Evolutionary conservation across 2,113 vertebrate species (phyloP), one percentile per base, ranked within the genome.

Genomic region (Bambusicola thoracicus): DNA sequence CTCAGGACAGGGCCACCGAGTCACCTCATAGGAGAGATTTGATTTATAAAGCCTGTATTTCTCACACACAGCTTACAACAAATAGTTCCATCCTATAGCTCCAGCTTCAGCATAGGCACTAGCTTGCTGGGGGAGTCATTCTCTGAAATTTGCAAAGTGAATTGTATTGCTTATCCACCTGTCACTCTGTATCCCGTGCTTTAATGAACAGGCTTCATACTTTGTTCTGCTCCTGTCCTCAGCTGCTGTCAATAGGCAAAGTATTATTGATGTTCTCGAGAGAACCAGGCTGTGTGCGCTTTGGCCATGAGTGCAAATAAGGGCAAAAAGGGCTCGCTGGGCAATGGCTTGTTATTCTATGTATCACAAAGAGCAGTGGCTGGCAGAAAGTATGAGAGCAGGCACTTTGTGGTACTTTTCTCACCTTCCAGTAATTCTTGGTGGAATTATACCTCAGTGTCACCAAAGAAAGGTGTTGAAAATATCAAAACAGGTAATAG

Each of bases 141-240:
- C n/a, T 62, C 73, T 49, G 30, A 74, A 34, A 62, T 72, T 34
- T 6, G 1, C 40, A 53, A 43, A 25, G 27, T 6, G 5, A 69
- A 61, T 1, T 29, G 38, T 80, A 8, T 9, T 2, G 0, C 3
- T 3, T 48, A 32, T 56, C 83, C 62, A 70, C 19, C 25, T 27
- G 22, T 15, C 0, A 0, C 4, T 74, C 19, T 80, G 24, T 41
- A 20, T 62, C 55, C 80, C 66, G n/a, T 66, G n/a, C 68, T 77
- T 77, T 70, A 27, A 86, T 77, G 55, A 69, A 85, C 5, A 9
- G 8, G 27, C 27, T 83, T 88, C 40, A 9, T 61, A 19, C 66
- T 80, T 95, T 85, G n/a, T 58, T 88, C 86, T 69, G 76, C 40
- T 85, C 36, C 27, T 77, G 36, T 30, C 43, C 59, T 69, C 85